Evolutionary conservation across 2,797 vertebrate species (phyloP).

Genomic region (Myotis myotis): DNA sequence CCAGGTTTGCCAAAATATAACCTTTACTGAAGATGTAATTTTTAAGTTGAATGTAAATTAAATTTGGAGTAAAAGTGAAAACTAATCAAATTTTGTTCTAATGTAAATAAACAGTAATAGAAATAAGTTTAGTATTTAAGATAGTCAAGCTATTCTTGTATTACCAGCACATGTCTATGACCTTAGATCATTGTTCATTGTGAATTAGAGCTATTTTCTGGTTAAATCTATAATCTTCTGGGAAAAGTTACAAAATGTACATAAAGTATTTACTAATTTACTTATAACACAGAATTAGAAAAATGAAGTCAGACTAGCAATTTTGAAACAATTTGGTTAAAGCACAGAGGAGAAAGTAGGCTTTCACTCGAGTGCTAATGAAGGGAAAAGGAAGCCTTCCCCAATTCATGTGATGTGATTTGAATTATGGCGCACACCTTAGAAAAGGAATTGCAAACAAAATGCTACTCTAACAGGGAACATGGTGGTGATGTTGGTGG

Average conservation of each 20-base stretch:
- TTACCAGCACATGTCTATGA: background rate
- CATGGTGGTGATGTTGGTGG: background rate
- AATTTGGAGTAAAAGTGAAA: background rate
- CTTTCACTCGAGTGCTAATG: background rate
- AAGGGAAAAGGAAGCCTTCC: background rate
- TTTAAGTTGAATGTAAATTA: background rate
- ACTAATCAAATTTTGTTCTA: slow-evolving; percentile 16
- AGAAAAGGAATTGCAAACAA: slow-evolving; percentile 37
- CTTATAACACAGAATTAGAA: slow-evolving; percentile 12
- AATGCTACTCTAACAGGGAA: slow-evolving; percentile 24
- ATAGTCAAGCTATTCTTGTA: background rate
- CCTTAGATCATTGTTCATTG: background rate
- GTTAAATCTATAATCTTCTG: slow-evolving; percentile 37
- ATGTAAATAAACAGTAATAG: background rate
- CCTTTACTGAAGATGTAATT: slow-evolving; percentile 25
- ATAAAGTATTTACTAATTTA: slow-evolving; percentile 35
- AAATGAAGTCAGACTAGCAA: slow-evolving; percentile 4
- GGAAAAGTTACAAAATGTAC: slow-evolving; percentile 30
- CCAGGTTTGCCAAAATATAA: slow-evolving; percentile 14
- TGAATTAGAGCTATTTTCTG: slow-evolving; percentile 22
- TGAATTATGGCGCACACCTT: background rate
- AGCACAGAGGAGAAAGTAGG: background rate
- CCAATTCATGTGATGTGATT: background rate
- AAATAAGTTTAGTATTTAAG: slow-evolving; percentile 25
- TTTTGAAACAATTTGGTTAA: slow-evolving; percentile 27